Conservation (phyloP, 2,888 invertebrate species). For the Epistrophella euchroma region DNA sequence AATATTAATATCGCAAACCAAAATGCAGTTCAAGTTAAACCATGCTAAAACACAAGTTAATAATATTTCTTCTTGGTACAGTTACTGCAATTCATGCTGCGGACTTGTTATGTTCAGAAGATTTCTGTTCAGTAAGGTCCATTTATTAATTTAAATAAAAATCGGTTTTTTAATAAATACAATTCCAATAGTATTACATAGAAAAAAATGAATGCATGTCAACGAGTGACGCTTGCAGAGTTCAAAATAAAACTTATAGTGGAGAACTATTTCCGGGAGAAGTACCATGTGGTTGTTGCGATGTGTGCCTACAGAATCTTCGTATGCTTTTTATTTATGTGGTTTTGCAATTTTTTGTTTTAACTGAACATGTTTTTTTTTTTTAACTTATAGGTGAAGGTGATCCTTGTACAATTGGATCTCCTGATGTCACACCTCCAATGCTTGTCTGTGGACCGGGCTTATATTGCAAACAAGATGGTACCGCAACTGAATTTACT, state of each 20-base stretch:
- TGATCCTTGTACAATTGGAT: conserved; percentile 85
- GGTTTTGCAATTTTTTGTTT: not conserved
- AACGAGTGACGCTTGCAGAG: conserved; percentile 84
- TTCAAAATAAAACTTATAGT: conserved; percentile 86
- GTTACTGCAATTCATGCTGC: conserved; percentile 27
- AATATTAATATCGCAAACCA: conserved; percentile 23
- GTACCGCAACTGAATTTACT: conserved; percentile 78
- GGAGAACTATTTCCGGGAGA: conserved; percentile 86
- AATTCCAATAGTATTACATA: conserved; percentile 75
- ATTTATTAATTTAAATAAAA: not conserved
- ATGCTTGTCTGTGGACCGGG: conserved; percentile 86
- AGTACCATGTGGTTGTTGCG: conserved; percentile 87
- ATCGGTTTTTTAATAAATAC: not conserved
- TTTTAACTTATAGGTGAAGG: conserved; percentile 83
- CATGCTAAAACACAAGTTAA: conserved; percentile 30
- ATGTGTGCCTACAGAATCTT: conserved; percentile 86
- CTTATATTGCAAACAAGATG: conserved; percentile 61
- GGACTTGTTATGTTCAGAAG: conserved; percentile 58
- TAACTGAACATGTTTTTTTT: not conserved
- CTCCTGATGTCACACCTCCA: conserved; percentile 85
- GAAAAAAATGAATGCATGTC: conserved; percentile 82
- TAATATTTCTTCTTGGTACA: conserved; percentile 10
- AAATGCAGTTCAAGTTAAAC: conserved; percentile 45
- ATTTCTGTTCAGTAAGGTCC: conserved; percentile 61
- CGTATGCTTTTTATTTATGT: conserved; percentile 81